A percentile compares a stretch with the other conserved stretches of the same genome.
Conservation (phyloP, 2,888 invertebrate species). For the Zygothrica quintamaculata region DNA sequence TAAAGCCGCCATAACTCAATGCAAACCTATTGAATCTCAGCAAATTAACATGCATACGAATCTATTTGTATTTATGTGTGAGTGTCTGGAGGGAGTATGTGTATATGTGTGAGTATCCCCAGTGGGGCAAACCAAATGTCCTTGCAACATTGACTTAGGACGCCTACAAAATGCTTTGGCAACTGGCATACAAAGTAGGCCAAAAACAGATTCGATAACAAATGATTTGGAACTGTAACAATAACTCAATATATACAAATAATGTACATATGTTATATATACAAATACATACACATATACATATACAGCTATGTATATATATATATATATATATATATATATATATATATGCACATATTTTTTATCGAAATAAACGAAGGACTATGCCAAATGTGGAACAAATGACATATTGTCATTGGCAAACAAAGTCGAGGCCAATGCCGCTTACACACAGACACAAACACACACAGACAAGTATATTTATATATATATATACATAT, state of each 20-base stretch:
- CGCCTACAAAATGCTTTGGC: constrained; percentile 15
- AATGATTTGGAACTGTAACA: constrained; percentile 73
- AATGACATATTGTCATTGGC: constrained; percentile 77
- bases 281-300: constrained; percentile 17
- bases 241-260: constrained; percentile 49
- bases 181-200: constrained; percentile 67
- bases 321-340: no score
- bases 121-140: constrained; percentile 36
- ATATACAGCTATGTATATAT: background rate
- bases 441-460: constrained; percentile 11
- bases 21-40: constrained; percentile 75
- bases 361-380: constrained; percentile 46
- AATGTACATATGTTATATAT: constrained; percentile 43
- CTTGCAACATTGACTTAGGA: constrained; percentile 23
- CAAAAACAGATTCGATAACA: constrained; percentile 76
- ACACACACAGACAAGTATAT: constrained; percentile 8
- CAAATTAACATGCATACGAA: constrained; percentile 76
- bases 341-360: no score
- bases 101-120: constrained; percentile 15
- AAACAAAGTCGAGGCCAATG: constrained; percentile 31
- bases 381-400: constrained; percentile 63
- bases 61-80: constrained; percentile 37
- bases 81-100: constrained; percentile 13
- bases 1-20: constrained; percentile 73
- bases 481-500: constrained; percentile 9